Evolutionary conservation across 2,113 vertebrate genomes (phyloP).

Genomic region (Gallinago media): DNA sequence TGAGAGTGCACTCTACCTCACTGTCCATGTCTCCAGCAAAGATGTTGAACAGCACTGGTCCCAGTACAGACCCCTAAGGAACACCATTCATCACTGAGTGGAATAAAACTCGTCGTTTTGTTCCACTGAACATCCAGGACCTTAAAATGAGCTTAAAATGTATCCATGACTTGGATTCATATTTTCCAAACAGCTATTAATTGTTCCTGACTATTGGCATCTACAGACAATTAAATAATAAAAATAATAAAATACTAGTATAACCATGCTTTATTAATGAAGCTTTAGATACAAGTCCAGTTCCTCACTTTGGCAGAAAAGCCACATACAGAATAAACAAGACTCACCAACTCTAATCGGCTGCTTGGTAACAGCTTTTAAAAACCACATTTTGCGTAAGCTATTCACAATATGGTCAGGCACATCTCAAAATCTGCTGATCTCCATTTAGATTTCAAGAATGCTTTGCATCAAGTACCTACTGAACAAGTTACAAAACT

Average conservation of each 20-base stretch:
- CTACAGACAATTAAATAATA: background rate
- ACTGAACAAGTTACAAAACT: background rate
- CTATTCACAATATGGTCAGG: background rate
- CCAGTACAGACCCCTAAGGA: too few species aligned
- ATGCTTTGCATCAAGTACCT: background rate
- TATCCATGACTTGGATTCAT: background rate
- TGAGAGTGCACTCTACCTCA: too few species aligned
- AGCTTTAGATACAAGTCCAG: background rate
- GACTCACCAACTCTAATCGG: background rate
- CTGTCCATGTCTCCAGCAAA: too few species aligned
- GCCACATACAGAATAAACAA: background rate
- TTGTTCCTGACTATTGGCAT: background rate
- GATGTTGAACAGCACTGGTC: too few species aligned
- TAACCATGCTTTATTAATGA: background rate
- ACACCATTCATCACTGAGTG: too few species aligned
- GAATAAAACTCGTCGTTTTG: background rate
- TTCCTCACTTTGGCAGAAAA: background rate
- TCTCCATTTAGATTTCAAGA: background rate
- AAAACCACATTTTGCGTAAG: background rate
- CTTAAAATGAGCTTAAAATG: background rate
- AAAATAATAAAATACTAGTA: background rate
- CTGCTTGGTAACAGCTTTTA: background rate
- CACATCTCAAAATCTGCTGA: constrained; percentile 8
- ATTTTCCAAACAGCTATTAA: background rate
- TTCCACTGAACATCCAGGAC: background rate